Conservation (phyloP, 2,113 vertebrate species). For the Typhlomys cinereus region DNA sequence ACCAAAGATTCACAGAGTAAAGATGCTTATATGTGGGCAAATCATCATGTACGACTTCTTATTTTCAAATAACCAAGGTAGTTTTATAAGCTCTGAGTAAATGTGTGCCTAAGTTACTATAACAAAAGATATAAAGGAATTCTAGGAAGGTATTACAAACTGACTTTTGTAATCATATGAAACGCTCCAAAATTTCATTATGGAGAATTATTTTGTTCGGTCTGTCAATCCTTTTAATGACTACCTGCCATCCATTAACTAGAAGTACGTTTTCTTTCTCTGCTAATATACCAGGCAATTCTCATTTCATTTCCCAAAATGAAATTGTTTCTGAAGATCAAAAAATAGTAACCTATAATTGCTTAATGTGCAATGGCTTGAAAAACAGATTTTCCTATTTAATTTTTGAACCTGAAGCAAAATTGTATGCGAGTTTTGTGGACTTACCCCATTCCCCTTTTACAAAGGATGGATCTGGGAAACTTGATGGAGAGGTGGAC, state of each 20-base stretch:
- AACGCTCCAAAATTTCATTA: background rate
- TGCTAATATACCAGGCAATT: background rate
- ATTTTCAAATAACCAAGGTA: conserved; percentile 27
- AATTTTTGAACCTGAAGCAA: conserved; percentile 48
- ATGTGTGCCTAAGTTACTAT: background rate
- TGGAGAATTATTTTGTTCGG: background rate
- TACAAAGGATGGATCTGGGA: conserved; percentile 13
- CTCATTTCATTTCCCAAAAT: conserved; percentile 25
- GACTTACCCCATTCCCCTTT: background rate
- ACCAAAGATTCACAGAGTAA: background rate
- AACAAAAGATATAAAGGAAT: conserved; percentile 40
- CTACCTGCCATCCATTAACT: background rate
- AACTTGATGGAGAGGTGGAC: background rate
- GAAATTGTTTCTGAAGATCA: conserved; percentile 54
- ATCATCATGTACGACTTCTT: background rate
- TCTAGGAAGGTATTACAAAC: conserved; percentile 23
- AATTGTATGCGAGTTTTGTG: background rate
- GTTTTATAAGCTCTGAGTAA: background rate
- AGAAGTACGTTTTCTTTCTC: background rate
- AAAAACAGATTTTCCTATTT: conserved; percentile 1
- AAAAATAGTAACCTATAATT: conserved; percentile 43
- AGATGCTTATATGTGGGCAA: background rate
- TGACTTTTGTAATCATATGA: background rate
- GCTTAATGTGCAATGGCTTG: background rate
- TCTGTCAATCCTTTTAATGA: background rate